Evolutionary conservation across 2,888 invertebrate species (phyloP), one percentile per base, ranked within the genome.

Genomic region (Protula sp.): DNA sequence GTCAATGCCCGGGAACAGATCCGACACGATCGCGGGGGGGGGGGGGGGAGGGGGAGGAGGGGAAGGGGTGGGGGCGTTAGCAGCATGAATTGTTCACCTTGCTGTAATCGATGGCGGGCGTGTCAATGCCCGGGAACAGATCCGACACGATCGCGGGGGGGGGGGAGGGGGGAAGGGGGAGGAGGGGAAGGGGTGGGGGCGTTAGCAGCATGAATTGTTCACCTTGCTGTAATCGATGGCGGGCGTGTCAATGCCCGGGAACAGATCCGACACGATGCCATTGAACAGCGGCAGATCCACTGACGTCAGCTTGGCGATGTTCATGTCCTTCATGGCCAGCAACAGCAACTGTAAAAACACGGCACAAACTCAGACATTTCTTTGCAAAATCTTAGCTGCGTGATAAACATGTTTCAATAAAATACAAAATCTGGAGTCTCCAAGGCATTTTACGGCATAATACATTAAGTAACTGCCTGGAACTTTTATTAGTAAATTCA

Each of bases 321-420:
- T 93, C 92, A 92, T 92, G 78, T 93, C 92, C 47, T 89, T 88
- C 91, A 93, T 92, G 0, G 92, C 92, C 60, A 92, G 82, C 67
- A 89, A 86, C 59, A 88, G 83, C 73, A 88, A 84, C 87, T 88
- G 74, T 3, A 65, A 61, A 50, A 19, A 57, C 38, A 50, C 30
- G 57, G 48, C 82, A 56, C 5, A 50, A 61, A n/a, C n/a, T n/a
- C n/a, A n/a, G n/a, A n/a, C n/a, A n/a, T n/a, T n/a, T n/a, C n/a
- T n/a, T n/a, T n/a, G n/a, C n/a, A n/a, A n/a, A n/a, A n/a, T n/a
- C n/a, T n/a, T n/a, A n/a, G n/a, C n/a, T n/a, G n/a, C n/a, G n/a
- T n/a, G n/a, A n/a, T n/a, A n/a, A n/a, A n/a, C n/a, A n/a, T n/a
- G n/a, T n/a, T n/a, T n/a, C n/a, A n/a, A n/a, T n/a, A n/a, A n/a